Evolutionary conservation across 2,888 invertebrate species (phyloP).

Genomic region (Erannis defoliaria): DNA sequence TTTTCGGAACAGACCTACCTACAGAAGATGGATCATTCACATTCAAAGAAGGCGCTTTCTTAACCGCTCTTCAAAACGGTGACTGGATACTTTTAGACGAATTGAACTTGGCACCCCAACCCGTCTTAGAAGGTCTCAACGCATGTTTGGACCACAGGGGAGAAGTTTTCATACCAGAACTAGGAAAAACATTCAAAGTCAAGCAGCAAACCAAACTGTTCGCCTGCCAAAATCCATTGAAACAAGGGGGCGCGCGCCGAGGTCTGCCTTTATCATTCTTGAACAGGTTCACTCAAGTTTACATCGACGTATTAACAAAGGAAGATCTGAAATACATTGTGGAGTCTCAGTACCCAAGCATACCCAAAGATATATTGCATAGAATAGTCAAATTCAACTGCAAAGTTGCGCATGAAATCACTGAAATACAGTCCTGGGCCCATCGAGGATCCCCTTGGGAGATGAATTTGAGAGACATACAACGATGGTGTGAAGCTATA

Average conservation of each 20-base stretch:
- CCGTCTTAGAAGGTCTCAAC: conserved; percentile 99
- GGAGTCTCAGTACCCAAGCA: conserved; percentile 87
- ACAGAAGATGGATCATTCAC: conserved; percentile 97
- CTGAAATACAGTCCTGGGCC: conserved; percentile 89
- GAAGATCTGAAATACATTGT: conserved; percentile 90
- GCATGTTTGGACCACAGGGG: conserved; percentile 99
- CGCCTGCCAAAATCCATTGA: conserved; percentile 98
- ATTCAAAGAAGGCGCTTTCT: conserved; percentile 98
- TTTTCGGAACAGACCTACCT: conserved; percentile 99
- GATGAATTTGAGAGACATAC: conserved; percentile 97
- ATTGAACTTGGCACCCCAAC: conserved; percentile 98
- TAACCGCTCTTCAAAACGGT: conserved; percentile 96
- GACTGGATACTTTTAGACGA: conserved; percentile 99
- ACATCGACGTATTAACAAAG: conserved; percentile 88
- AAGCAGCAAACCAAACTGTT: conserved; percentile 94
- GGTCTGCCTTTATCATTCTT: conserved; percentile 98
- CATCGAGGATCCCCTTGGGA: conserved; percentile 97
- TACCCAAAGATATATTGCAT: conserved; percentile 87
- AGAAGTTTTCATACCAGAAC: conserved; percentile 97
- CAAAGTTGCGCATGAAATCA: conserved; percentile 88
- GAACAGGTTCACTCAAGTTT: conserved; percentile 98
- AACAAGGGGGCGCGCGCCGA: conserved; percentile 98
- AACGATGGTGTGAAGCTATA: conserved; percentile 95
- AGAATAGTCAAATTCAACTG: conserved; percentile 94
- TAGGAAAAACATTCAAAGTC: conserved; percentile 94